These are phyloP conservation scores for Laupala kohalensis DNA, from an alignment of 1,140 invertebrate species.

Conservation along the genomic window DNA sequence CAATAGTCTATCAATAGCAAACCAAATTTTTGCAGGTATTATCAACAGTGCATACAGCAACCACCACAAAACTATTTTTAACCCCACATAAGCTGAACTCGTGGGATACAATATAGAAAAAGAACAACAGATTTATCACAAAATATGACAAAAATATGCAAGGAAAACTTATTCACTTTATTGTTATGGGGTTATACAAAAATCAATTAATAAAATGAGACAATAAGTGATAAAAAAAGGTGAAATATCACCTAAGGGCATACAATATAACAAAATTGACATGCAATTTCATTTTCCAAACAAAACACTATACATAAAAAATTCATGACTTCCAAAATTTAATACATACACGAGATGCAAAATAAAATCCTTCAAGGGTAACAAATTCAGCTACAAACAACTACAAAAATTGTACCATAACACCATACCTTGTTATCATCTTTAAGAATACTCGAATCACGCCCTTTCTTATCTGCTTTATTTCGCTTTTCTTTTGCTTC, in stretches of 20 bases:
- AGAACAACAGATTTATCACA: constrained; percentile 24
- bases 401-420: constrained; percentile 10
- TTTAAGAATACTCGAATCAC: constrained; percentile 12
- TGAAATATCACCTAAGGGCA: not conserved
- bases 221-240: no score
- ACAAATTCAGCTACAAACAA: not conserved
- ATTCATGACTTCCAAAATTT: not conserved
- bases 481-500: constrained; percentile 29
- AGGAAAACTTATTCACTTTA: no score
- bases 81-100: not conserved
- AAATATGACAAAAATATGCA: constrained; percentile 18
- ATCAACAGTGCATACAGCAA: no score
- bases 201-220: no score
- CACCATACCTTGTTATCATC: constrained; percentile 18
- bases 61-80: not conserved
- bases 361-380: no score
- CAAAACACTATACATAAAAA: constrained; percentile 3
- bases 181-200: no score
- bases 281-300: constrained; percentile 20
- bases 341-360: not conserved
- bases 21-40: no score
- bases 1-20: no score
- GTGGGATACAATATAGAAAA: constrained; percentile 25
- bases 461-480: constrained; percentile 27
- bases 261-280: constrained; percentile 5